Percentiles rank a stretch among this genome's conserved stretches.
These are phyloP conservation scores for Bergia puertoricense DNA, from an alignment of 92 coral and sea anemone genomes.

Conservation along the genomic window DNA sequence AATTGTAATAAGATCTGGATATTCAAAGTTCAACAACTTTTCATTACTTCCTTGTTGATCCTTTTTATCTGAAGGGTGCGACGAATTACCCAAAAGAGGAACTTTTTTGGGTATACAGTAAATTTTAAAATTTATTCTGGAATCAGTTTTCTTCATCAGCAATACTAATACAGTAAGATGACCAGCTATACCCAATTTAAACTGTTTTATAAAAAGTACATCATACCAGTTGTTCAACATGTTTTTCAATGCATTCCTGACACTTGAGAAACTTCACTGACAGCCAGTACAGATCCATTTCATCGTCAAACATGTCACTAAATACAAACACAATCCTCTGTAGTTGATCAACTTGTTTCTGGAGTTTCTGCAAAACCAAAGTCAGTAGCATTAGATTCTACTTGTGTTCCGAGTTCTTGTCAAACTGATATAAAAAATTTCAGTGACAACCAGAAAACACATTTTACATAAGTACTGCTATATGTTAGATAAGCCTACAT, in stretches of 20 bases:
- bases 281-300: conserved; percentile 83
- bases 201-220: not conserved
- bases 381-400: not conserved
- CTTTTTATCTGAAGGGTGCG: no score
- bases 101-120: not conserved
- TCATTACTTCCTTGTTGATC: no score
- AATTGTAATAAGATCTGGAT: no score
- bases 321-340: conserved; percentile 75
- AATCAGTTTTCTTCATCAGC: no score
- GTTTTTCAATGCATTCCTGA: conserved; percentile 66
- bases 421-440: not conserved
- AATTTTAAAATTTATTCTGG: not conserved
- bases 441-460: no score
- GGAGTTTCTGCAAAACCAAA: conserved; percentile 51
- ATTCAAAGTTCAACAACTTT: no score
- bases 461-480: no score
- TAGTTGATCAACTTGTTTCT: conserved; percentile 66
- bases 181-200: not conserved
- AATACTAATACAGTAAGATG: not conserved
- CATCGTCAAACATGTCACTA: conserved; percentile 88
- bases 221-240: conserved; percentile 79
- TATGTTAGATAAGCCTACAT: no score
- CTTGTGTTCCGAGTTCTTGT: not conserved
- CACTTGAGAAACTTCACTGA: conserved; percentile 80
- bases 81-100: no score